Evolutionary conservation across 37 sponge, comb jelly and placozoan species (phyloP), one percentile per base, ranked within the genome.

Genomic region (Oscarella lobularis): DNA sequence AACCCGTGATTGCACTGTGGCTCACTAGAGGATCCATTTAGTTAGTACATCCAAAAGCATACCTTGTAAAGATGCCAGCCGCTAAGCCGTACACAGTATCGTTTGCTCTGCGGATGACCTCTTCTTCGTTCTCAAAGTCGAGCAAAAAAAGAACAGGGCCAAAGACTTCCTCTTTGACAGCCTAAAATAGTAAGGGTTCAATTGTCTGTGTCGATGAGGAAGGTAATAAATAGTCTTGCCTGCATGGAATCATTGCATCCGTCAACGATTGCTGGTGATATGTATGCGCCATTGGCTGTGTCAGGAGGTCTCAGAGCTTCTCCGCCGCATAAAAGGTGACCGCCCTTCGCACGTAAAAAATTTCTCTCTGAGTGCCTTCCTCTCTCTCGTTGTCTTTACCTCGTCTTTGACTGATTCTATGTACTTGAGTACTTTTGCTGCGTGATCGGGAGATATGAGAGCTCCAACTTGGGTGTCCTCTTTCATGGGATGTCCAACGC

Each of bases 61-160:
- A 81, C 82, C 77, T 41, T 29, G 82, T 81, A 37, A 41, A 81
- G 14, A 81, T 77, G 1, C 70, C 82, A 5, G 77, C 82, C 2
- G 77, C 71, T 1, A 81, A 77, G 3, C 82, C 82, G 41, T 67
- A 81, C 6, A 27, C 41, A 20, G 82, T 81, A 31, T 30, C 41
- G 36, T 81, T 81, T 39, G 82, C 82, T 34, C 77, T 31, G 34
- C 2, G n/a, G 2, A 81, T 66, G 1, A 81, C 82, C 37, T 81
- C 82, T 54, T 78, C 77, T 74, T 81, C 82, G 2, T 48, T 3
- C 32, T 78, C 72, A 36, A 81, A 81, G 9, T 35, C 40, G 3
- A 81, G 67, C 33, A 81, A 38, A 67, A 72, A 74, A 30, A 81
- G 35, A 2, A 81, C 82, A 3, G 82, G 82, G 1, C 82, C 82